A percentile compares a stretch with the other conserved stretches of the same genome.
Conservation (phyloP, 2,888 invertebrate genomes). For the Melinaea menophilus region DNA sequence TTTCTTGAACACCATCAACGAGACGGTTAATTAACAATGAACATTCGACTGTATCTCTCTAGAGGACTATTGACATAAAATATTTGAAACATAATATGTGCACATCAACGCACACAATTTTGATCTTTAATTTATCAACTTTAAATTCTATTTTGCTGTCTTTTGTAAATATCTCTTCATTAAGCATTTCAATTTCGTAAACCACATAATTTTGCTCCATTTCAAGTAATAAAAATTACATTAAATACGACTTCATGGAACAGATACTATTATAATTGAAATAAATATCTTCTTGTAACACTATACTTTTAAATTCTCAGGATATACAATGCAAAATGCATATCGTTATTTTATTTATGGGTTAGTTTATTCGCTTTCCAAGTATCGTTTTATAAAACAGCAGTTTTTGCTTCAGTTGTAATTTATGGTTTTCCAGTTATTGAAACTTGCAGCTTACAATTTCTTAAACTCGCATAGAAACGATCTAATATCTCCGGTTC, state of each 20-base stretch:
- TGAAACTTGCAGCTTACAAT: conserved; percentile 1
- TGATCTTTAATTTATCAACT: conserved; percentile 4
- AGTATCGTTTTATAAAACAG: neutral
- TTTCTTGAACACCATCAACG: conserved; percentile 5
- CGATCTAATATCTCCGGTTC: conserved; percentile 10
- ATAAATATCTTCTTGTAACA: no score
- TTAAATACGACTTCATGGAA: no score
- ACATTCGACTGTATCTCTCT: conserved; percentile 23
- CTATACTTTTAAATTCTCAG: no score
- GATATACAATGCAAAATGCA: neutral
- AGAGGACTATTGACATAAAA: conserved; percentile 20
- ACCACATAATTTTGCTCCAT: neutral
- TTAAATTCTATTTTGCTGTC: neutral
- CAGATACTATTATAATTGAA: no score
- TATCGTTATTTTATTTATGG: neutral
- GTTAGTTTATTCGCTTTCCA: neutral
- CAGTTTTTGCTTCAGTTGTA: neutral
- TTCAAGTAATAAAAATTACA: neutral
- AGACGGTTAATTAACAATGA: conserved; percentile 27
- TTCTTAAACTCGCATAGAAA: conserved; percentile 1
- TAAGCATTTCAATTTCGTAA: no score
- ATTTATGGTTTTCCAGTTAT: conserved; percentile 3
- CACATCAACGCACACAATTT: conserved; percentile 1
- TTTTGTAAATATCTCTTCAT: no score
- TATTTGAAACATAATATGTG: conserved; percentile 20